These are phyloP conservation scores for Allacma fusca DNA, from an alignment of 2,888 invertebrate species.

Conservation along the genomic window DNA sequence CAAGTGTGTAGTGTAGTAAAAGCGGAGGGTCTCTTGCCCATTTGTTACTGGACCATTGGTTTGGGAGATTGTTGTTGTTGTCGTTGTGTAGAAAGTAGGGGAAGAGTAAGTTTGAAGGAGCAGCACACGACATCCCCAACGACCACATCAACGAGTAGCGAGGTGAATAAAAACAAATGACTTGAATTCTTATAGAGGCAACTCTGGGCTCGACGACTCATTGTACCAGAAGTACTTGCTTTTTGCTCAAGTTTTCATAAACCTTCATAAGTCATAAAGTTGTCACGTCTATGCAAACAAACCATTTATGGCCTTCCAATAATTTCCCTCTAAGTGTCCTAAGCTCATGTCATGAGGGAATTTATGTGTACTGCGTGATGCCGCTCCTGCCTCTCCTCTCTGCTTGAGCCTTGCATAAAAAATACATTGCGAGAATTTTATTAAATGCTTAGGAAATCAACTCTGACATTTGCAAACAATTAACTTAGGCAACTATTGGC, in stretches of 20 bases:
- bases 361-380: not conserved
- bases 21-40: not conserved
- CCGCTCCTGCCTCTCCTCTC: not conserved
- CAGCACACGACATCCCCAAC: not conserved
- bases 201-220: not conserved
- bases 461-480: slow-evolving; percentile 12
- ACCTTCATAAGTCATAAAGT: slow-evolving; percentile 23
- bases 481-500: too few relatives aligned
- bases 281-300: slow-evolving; percentile 32
- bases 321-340: slow-evolving; percentile 23
- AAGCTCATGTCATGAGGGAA: not conserved
- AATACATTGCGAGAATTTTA: too few relatives aligned
- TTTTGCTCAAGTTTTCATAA: slow-evolving; percentile 14
- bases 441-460: not conserved
- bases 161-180: slow-evolving; percentile 34
- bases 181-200: slow-evolving; percentile 22
- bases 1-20: not conserved
- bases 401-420: too few relatives aligned
- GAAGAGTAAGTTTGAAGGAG: not conserved
- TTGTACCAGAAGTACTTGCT: too few relatives aligned
- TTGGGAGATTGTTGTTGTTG: not conserved
- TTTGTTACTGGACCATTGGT: not conserved
- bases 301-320: slow-evolving; percentile 35
- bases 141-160: not conserved
- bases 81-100: not conserved